A percentile compares a stretch with the other conserved stretches of the same genome.
Conservation (phyloP, 2,888 invertebrate genomes). For the Chelonus formosanus region DNA sequence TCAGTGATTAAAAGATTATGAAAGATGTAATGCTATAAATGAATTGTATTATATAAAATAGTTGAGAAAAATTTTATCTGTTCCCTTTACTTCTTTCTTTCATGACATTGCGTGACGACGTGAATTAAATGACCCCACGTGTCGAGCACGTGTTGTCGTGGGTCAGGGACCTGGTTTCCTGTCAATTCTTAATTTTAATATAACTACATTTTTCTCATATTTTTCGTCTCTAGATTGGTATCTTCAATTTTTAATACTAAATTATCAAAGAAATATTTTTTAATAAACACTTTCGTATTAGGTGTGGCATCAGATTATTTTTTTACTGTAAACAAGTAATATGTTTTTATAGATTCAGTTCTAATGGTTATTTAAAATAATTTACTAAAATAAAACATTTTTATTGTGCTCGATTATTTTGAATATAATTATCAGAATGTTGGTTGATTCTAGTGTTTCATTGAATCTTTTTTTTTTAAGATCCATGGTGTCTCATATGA, state of each 20-base stretch:
- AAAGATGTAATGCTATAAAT: neutral
- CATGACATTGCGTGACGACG: constrained; percentile 50
- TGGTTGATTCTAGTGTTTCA: too few species aligned
- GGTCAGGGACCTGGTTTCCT: constrained; percentile 47
- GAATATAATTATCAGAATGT: too few species aligned
- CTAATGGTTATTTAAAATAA: too few species aligned
- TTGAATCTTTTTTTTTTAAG: too few species aligned
- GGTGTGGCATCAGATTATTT: too few species aligned
- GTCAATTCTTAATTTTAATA: constrained; percentile 30
- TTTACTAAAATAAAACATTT: too few species aligned
- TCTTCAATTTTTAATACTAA: neutral
- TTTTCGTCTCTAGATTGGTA: constrained; percentile 6
- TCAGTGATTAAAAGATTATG: neutral
- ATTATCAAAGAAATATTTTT: too few species aligned
- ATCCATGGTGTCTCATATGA: too few species aligned
- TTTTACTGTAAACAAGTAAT: too few species aligned
- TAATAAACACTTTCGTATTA: too few species aligned
- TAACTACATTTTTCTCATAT: constrained; percentile 10
- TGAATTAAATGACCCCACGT: constrained; percentile 52
- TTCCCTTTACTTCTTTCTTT: constrained; percentile 15
- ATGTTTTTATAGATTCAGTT: too few species aligned
- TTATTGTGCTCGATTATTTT: too few species aligned
- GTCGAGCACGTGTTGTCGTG: constrained; percentile 49
- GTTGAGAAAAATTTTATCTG: neutral
- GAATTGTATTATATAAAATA: constrained; percentile 3